Conservation (phyloP, 2,888 invertebrate species). For the Loripinus fragilis region DNA sequence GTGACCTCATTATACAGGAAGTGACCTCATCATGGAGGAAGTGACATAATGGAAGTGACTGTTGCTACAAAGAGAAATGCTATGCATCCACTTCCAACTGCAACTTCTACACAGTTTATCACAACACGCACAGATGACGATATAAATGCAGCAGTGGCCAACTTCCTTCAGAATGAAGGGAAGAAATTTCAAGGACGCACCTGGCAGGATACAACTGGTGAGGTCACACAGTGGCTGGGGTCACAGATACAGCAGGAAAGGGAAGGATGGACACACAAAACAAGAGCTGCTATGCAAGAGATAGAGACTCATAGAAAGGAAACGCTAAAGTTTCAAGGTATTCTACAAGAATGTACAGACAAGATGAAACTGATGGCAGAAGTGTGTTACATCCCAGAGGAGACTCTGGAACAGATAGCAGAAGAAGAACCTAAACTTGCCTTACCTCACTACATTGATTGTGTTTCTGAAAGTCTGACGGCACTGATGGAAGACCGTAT, state of each 20-base stretch:
- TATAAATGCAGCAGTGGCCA: constrained; percentile 66
- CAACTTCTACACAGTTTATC: constrained; percentile 66
- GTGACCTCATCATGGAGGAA: constrained; percentile 17
- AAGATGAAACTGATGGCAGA: constrained; percentile 66
- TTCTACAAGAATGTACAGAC: constrained; percentile 62
- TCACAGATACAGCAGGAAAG: constrained; percentile 75
- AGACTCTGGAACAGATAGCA: constrained; percentile 53
- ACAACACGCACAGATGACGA: constrained; percentile 68
- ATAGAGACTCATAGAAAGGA: constrained; percentile 73
- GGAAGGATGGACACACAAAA: constrained; percentile 77
- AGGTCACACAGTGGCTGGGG: constrained; percentile 72
- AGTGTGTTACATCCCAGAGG: constrained; percentile 63
- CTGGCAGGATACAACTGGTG: constrained; percentile 67
- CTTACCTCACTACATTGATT: constrained; percentile 68
- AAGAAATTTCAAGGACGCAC: constrained; percentile 61
- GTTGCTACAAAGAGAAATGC: constrained; percentile 37
- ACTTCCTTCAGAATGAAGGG: constrained; percentile 67
- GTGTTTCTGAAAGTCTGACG: constrained; percentile 67
- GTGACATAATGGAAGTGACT: neutral
- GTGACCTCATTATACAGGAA: constrained; percentile 2
- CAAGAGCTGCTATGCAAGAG: constrained; percentile 76
- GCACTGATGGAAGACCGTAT: constrained; percentile 70
- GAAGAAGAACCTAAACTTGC: constrained; percentile 59
- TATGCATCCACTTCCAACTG: constrained; percentile 51
- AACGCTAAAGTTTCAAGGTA: constrained; percentile 62